These are phyloP conservation scores for Tragelaphus scriptus DNA, from an alignment of 2,113 vertebrate genomes.

Conservation along the genomic window DNA sequence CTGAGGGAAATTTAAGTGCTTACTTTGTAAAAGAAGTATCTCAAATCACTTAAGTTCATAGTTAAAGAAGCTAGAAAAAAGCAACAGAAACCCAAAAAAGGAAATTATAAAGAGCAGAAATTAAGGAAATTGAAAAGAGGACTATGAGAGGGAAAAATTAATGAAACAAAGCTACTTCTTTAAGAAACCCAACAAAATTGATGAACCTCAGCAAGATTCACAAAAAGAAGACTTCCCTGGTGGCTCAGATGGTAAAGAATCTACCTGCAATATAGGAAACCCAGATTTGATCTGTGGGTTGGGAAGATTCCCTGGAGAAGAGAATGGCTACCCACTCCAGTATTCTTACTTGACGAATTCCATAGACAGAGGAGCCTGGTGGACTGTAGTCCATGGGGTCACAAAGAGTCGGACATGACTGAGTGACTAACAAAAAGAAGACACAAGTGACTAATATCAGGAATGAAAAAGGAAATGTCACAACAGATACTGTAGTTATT, in stretches of 20 bases:
- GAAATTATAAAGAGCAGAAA: background rate
- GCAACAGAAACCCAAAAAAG: background rate
- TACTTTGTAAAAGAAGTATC: background rate
- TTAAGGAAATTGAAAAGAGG: background rate
- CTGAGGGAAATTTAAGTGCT: background rate
- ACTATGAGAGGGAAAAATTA: background rate
- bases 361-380: background rate
- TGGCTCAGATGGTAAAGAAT: background rate
- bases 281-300: background rate
- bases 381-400: background rate
- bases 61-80: background rate
- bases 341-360: background rate
- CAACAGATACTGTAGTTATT: background rate
- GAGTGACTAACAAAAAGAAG: background rate
- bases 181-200: background rate
- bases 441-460: background rate
- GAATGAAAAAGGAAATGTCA: background rate
- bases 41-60: background rate
- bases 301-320: background rate
- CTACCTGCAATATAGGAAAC: background rate
- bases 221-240: background rate
- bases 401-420: background rate
- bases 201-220: background rate
- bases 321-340: background rate
- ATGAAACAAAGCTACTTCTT: background rate